Conservation (phyloP, 2,797 vertebrate genomes). For the Epinephelus coioides region DNA sequence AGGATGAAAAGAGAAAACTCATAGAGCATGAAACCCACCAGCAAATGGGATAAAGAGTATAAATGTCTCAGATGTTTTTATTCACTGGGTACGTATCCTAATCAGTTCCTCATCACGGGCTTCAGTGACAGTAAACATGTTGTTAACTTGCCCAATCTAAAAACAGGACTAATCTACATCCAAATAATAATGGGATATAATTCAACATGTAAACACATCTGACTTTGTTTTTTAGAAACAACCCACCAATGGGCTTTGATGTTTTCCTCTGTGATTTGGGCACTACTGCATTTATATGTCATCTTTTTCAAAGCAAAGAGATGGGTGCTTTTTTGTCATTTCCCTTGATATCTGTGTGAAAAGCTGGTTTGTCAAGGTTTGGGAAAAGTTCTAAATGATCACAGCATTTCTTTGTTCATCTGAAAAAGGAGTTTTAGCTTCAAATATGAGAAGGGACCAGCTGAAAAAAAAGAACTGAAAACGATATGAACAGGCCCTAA, state of each 20-base stretch:
- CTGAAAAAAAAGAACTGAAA: not conserved
- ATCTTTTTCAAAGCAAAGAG: constrained; percentile 53
- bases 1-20: constrained; percentile 67
- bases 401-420: constrained; percentile 12
- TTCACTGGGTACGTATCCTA: constrained; percentile 13
- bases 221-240: constrained; percentile 44
- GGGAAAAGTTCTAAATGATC: constrained; percentile 12
- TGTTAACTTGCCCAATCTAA: constrained; percentile 40
- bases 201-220: constrained; percentile 54
- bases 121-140: constrained; percentile 41
- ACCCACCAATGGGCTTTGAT: constrained; percentile 45
- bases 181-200: constrained; percentile 61
- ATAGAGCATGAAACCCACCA: constrained; percentile 67
- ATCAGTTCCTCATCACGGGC: constrained; percentile 63
- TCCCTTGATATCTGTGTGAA: constrained; percentile 20
- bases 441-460: not conserved
- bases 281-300: constrained; percentile 31
- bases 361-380: constrained; percentile 26
- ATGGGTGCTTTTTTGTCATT: constrained; percentile 33
- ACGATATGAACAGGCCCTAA: not conserved
- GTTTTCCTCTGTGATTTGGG: constrained; percentile 40
- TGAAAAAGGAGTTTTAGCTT: constrained; percentile 18
- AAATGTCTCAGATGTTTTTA: constrained; percentile 63
- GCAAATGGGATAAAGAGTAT: constrained; percentile 71
- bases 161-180: constrained; percentile 51